Conservation (phyloP, 2,797 vertebrate species). For the Notamacropus eugenii region DNA sequence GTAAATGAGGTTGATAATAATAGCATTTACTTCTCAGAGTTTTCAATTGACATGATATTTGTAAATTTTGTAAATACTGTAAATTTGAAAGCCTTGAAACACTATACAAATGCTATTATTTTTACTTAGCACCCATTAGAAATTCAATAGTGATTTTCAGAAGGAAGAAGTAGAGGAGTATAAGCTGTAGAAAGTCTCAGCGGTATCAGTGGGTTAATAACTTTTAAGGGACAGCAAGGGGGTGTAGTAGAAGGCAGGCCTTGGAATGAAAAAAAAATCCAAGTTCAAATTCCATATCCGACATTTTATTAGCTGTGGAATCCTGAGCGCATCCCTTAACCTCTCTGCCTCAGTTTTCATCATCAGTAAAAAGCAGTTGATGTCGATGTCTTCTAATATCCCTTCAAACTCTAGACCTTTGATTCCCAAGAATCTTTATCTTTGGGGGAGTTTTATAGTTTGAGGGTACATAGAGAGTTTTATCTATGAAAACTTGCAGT, state of each 20-base stretch:
- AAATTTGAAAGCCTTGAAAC: not conserved
- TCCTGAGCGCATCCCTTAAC: not conserved
- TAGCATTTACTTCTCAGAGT: not conserved
- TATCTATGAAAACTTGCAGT: conserved; percentile 36
- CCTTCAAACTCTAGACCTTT: not conserved
- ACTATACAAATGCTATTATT: not conserved
- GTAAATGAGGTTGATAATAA: not conserved
- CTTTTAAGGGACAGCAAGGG: not conserved
- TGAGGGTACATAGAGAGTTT: not conserved
- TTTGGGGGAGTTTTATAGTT: conserved; percentile 32
- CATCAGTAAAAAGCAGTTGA: not conserved
- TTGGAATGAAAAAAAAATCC: not conserved
- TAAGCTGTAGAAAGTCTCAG: not conserved
- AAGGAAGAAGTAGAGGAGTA: not conserved
- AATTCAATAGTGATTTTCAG: not conserved
- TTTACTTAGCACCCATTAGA: not conserved
- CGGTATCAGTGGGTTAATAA: not conserved
- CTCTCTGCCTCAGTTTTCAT: not conserved
- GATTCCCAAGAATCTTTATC: not conserved
- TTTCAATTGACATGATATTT: not conserved
- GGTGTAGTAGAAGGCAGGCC: not conserved
- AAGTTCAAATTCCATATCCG: not conserved
- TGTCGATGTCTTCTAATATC: not conserved
- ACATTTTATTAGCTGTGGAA: not conserved
- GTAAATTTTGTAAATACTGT: not conserved